A percentile compares a stretch with the other conserved stretches of the same genome.
phyloP scores from a whole-genome alignment of 2,888 invertebrate species.

The Dynastes maya region DNA sequence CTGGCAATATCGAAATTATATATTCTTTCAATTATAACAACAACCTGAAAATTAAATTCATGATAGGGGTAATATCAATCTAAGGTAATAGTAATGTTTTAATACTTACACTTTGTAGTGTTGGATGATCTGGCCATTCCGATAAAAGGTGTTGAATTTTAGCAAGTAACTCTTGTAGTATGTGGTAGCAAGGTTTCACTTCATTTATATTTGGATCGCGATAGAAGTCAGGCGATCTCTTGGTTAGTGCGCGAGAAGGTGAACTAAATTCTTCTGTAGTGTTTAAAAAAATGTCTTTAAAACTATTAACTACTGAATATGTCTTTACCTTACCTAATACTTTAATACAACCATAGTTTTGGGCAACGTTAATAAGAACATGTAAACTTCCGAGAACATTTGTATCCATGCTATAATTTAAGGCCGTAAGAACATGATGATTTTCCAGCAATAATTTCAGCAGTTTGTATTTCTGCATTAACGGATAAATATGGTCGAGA shows the following conservation, averaged over 20 bases:
- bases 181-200: slow-evolving; percentile 80
- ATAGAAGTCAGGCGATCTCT: slow-evolving; percentile 81
- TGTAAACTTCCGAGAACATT: slow-evolving; percentile 74
- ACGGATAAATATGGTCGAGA: slow-evolving; percentile 71
- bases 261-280: slow-evolving; percentile 52
- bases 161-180: slow-evolving; percentile 78
- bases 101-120: slow-evolving; percentile 79
- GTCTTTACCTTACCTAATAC: slow-evolving; percentile 57
- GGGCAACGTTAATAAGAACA: slow-evolving; percentile 74
- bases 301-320: not conserved
- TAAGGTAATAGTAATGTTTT: too few species aligned
- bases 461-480: slow-evolving; percentile 76
- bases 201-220: slow-evolving; percentile 87
- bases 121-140: slow-evolving; percentile 94
- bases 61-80: slow-evolving; percentile 5
- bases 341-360: slow-evolving; percentile 69
- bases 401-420: slow-evolving; percentile 74
- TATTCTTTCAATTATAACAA: slow-evolving; percentile 78
- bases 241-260: slow-evolving; percentile 57
- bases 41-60: slow-evolving; percentile 72
- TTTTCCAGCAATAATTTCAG: slow-evolving; percentile 74
- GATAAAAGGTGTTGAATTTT: slow-evolving; percentile 77
- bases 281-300: slow-evolving; percentile 33
- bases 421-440: slow-evolving; percentile 69
- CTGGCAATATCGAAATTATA: slow-evolving; percentile 83